These are phyloP conservation scores for Rynchops niger DNA, from an alignment of 2,113 vertebrate genomes.

Conservation along the genomic window DNA sequence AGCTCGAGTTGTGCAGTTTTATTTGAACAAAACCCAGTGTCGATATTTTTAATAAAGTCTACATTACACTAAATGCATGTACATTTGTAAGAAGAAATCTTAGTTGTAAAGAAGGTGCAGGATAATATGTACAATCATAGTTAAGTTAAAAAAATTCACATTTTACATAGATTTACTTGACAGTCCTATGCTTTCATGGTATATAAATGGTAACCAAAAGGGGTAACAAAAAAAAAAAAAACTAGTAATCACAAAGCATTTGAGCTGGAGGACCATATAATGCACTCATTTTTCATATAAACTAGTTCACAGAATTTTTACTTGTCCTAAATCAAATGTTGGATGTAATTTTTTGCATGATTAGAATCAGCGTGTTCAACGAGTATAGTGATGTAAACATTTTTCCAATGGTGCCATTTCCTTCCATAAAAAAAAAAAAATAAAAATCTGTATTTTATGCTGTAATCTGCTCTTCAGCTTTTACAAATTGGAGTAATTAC, in stretches of 20 bases:
- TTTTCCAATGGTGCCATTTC: background rate
- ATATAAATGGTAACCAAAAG: constrained; percentile 40
- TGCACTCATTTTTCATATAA: constrained; percentile 7
- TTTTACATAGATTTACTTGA: constrained; percentile 66
- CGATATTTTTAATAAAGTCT: constrained; percentile 41
- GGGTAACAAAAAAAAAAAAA: background rate
- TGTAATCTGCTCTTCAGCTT: background rate
- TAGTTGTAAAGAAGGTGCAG: constrained; percentile 48
- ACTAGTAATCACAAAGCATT: background rate
- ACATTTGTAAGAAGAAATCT: constrained; percentile 48
- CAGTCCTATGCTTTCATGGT: constrained; percentile 19
- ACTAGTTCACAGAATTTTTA: background rate
- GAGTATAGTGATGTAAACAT: constrained; percentile 26
- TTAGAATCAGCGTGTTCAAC: background rate
- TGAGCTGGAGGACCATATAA: background rate
- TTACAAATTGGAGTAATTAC: constrained; percentile 36
- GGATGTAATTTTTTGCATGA: background rate
- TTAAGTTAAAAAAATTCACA: constrained; percentile 66
- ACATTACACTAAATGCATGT: constrained; percentile 50
- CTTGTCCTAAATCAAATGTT: constrained; percentile 21
- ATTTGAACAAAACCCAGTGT: constrained; percentile 58
- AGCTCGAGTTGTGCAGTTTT: constrained; percentile 43
- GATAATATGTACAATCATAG: constrained; percentile 55
- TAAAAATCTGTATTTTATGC: constrained; percentile 3
- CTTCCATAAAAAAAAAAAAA: background rate